A percentile compares a stretch with the other conserved stretches of the same genome.
Conservation (phyloP, 2,888 invertebrate genomes). For the Pseudolycoriella hygida region DNA sequence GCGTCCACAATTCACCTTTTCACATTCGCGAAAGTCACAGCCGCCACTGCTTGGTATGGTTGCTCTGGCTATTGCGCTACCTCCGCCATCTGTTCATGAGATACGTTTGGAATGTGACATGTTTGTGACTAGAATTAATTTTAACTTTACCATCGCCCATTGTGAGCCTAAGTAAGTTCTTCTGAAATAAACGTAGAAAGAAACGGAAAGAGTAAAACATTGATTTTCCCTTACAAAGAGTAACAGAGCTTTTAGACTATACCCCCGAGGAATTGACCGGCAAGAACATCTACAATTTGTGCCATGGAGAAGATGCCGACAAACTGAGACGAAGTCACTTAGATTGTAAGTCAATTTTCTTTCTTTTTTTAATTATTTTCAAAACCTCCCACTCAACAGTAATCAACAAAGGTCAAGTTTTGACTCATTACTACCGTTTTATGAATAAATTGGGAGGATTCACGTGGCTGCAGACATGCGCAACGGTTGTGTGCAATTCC, state of each 20-base stretch:
- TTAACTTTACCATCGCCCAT: constrained; percentile 91
- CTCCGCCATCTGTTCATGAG: constrained; percentile 94
- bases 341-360: constrained; percentile 78
- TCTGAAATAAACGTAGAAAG: background rate
- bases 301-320: constrained; percentile 90
- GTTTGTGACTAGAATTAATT: constrained; percentile 92
- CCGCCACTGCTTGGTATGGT: constrained; percentile 86
- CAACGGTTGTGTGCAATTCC: constrained; percentile 86
- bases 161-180: constrained; percentile 78
- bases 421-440: constrained; percentile 88
- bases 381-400: constrained; percentile 40
- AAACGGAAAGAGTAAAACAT: background rate
- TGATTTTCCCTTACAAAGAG: constrained; percentile 35
- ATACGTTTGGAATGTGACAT: constrained; percentile 86
- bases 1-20: constrained; percentile 84
- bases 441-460: constrained; percentile 94
- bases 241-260: constrained; percentile 83
- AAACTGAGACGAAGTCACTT: constrained; percentile 86
- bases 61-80: constrained; percentile 85
- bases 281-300: constrained; percentile 82
- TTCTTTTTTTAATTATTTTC: too few relatives aligned
- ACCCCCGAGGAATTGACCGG: constrained; percentile 85
- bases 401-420: constrained; percentile 89
- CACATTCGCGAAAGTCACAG: constrained; percentile 72
- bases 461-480: constrained; percentile 94